Conservation (phyloP, 2,797 vertebrate species). For the Gadopsis bispinosus region DNA sequence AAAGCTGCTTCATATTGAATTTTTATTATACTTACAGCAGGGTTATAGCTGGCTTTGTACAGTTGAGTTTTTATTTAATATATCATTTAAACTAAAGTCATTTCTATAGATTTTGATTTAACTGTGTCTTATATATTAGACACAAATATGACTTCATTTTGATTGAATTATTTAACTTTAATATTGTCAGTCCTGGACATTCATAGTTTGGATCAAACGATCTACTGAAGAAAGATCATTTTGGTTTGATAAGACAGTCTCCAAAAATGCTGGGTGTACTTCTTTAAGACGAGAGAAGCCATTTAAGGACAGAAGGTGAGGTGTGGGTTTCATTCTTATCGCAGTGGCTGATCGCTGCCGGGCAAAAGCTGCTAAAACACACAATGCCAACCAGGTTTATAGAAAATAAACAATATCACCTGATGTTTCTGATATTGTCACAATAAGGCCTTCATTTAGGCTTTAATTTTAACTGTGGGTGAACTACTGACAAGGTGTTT, state of each 20-base stretch:
- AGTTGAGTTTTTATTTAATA: neutral
- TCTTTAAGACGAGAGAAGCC: slow-evolving; percentile 1
- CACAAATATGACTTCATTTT: neutral
- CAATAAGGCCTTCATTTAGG: slow-evolving; percentile 20
- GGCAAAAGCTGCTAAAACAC: slow-evolving; percentile 20
- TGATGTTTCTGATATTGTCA: slow-evolving; percentile 3
- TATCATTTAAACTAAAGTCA: too few relatives aligned
- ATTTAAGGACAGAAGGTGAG: slow-evolving; percentile 15
- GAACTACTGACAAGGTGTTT: slow-evolving; percentile 43
- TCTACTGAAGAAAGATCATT: slow-evolving; percentile 2
- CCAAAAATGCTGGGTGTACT: neutral
- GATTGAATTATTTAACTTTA: slow-evolving; percentile 5
- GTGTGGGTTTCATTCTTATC: slow-evolving; percentile 29
- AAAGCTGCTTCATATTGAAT: too few relatives aligned
- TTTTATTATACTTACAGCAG: too few relatives aligned
- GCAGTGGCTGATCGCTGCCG: slow-evolving; percentile 17
- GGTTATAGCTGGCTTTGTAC: too few relatives aligned
- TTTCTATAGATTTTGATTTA: neutral
- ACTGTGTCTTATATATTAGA: neutral
- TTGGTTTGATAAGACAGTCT: neutral
- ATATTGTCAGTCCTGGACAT: slow-evolving; percentile 13
- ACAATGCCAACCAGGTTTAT: neutral
- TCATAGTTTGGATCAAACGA: neutral
- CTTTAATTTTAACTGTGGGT: slow-evolving; percentile 15
- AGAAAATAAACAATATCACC: neutral